Evolutionary conservation across 2,797 vertebrate genomes (phyloP), one percentile per base, ranked within the genome.

Genomic region (Sebastes variabilis): DNA sequence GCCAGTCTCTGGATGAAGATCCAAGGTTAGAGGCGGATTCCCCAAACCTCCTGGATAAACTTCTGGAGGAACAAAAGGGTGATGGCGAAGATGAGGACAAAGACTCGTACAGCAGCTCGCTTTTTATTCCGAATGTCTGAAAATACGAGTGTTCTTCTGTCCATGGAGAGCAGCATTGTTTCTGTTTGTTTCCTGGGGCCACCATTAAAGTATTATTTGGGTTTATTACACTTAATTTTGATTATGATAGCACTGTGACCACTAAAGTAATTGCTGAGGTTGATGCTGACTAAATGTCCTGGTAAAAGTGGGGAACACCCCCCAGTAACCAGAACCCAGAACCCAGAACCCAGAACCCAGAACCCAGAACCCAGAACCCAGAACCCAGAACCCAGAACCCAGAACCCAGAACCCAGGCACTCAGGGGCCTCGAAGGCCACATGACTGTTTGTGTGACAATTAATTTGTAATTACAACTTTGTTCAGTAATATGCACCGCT

Each of bases 41-140:
- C 1, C 87, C 89, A 2, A 95, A 82, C 66, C 85, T 93, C 7
- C 84, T 94, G 73, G 93, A 94, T 73, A 98, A 97, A 90, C 96
- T 99, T 74, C 96, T 99, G 4, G 95, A 99, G 77, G 92, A 94
- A 8, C 89, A 79, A 24, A 88, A 90, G 66, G 71, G 67, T n/a
- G 77, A 76, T 5, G 70, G 14, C 2, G 81, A 75, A 12, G 89
- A 96, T 0, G 95, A 96, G 24, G 96, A 95, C 66, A 96, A 92
- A 27, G 96, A 96, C 67, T 93, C 94, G 4, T 99, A 97, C 81
- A 95, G 91, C 88, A 92, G 94, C 62, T 94, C 96, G 1, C 91
- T 99, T 6, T 97, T 97, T 22, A 95, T 96, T 8, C 91, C 96
- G 32, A 95, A 96, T 81, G 95, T 97, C 82, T 98, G 75, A 94